These are phyloP conservation scores for Phengaris arion DNA, from an alignment of 2,888 invertebrate genomes.

Conservation along the genomic window DNA sequence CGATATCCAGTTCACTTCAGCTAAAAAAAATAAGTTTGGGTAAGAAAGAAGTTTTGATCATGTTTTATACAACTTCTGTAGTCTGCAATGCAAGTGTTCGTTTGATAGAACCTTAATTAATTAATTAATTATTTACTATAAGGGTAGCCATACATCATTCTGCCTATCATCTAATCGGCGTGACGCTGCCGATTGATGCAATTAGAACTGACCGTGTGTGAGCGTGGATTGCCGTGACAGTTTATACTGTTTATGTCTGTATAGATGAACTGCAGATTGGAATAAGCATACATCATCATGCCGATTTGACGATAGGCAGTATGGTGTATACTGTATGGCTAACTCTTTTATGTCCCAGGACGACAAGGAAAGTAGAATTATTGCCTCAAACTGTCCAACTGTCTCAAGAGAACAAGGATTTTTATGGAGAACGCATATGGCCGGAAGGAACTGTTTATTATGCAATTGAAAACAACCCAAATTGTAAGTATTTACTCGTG, in stretches of 20 bases:
- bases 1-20: not conserved
- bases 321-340: no score
- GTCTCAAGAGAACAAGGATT: constrained; percentile 56
- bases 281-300: no score
- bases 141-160: no score
- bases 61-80: not conserved
- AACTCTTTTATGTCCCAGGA: constrained; percentile 21
- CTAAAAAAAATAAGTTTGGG: not conserved
- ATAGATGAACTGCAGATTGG: no score
- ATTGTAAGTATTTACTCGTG: constrained; percentile 48
- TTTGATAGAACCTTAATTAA: no score
- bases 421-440: constrained; percentile 64
- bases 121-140: no score
- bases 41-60: not conserved
- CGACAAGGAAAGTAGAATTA: constrained; percentile 27
- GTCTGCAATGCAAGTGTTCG: not conserved
- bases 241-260: no score
- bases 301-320: no score
- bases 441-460: constrained; percentile 52
- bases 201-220: no score
- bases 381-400: constrained; percentile 48
- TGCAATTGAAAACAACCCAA: constrained; percentile 45
- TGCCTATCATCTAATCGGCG: no score
- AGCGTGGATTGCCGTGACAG: no score
- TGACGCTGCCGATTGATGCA: no score